Percentiles rank a stretch among this genome's conserved stretches.
phyloP scores from a whole-genome alignment of 2,888 invertebrate genomes.

The Apodemia mormo region DNA sequence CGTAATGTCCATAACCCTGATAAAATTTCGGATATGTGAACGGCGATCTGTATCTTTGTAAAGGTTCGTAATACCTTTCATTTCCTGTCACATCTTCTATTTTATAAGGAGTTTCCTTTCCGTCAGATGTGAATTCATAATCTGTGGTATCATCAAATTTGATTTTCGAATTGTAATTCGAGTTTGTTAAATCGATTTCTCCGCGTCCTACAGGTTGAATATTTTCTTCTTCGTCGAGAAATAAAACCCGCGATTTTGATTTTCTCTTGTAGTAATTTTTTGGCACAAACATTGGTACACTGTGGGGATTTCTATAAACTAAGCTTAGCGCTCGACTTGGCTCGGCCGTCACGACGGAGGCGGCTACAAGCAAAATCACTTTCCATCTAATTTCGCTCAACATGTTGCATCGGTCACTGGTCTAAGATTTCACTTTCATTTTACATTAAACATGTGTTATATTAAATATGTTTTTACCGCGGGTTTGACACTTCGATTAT shows the following conservation, averaged over 20 bases:
- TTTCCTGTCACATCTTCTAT: slow-evolving; percentile 53
- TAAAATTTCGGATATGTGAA: slow-evolving; percentile 55
- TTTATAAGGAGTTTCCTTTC: slow-evolving; percentile 44
- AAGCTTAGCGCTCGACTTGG: slow-evolving; percentile 67
- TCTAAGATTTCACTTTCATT: slow-evolving; percentile 74
- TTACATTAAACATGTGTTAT: slow-evolving; percentile 39
- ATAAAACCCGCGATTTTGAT: slow-evolving; percentile 56
- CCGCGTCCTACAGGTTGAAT: slow-evolving; percentile 62
- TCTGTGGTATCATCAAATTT: slow-evolving; percentile 74
- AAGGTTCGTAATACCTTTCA: slow-evolving; percentile 64
- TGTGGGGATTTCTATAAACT: slow-evolving; percentile 60
- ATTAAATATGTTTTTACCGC: slow-evolving; percentile 15
- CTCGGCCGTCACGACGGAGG: slow-evolving; percentile 62
- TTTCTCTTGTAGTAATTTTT: slow-evolving; percentile 52
- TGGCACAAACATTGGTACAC: slow-evolving; percentile 66
- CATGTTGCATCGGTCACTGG: slow-evolving; percentile 76
- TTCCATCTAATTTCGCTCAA: slow-evolving; percentile 75
- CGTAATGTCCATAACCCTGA: slow-evolving; percentile 64
- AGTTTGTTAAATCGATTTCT: slow-evolving; percentile 68
- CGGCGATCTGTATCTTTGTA: slow-evolving; percentile 48
- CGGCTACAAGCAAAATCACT: slow-evolving; percentile 67
- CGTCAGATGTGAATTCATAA: slow-evolving; percentile 70
- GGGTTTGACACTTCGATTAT: slow-evolving; percentile 9
- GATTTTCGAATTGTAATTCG: slow-evolving; percentile 57
- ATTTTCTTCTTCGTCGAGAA: slow-evolving; percentile 67